Evolutionary conservation across 2,113 vertebrate genomes (phyloP), one percentile per base, ranked within the genome.

Genomic region (Grantiella picta): DNA sequence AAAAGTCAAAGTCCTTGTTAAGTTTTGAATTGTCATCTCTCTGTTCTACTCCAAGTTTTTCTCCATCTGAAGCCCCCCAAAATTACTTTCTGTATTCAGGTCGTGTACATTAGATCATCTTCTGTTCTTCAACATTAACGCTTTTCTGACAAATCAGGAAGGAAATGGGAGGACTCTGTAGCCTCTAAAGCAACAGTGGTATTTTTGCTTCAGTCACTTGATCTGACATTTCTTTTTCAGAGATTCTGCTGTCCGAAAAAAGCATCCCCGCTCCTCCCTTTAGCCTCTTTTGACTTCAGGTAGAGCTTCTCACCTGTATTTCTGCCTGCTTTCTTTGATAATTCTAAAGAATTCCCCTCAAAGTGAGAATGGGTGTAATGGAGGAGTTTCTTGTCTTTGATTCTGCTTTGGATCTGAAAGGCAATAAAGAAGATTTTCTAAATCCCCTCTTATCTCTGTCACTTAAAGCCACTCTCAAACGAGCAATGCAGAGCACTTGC

Each of bases 151-250:
- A 89, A 75, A 75, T 90, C 50, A 36, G 54, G 54, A 80, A 90
- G 59, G 44, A 92, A 77, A 44, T 17, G 10, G 44, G 47, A 85
- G 75, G 75, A 60, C 6, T 38, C 15, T 60, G 8, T 31, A 83
- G 85, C 87, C 93, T 92, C 54, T 83, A 93, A 93, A 87, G 85
- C 76, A 93, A 11, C 35, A 75, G 38, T 94, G 87, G 71, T 93
- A 86, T 95, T 97, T 97, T 91, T 96, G 89, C 93, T 94, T 94
- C 85, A 93, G 76, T 81, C 93, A 90, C 56, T 88, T 94, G 71
- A 90, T 88, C 75, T 96, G 93, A 92, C 79, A 86, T 94, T 91
- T 95, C 33, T 63, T 85, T 95, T 86, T 73, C 35, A 40, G 63
- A 86, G 5, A 47, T 19, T 70, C 9, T 38, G 38, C 38, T 64